A percentile compares a stretch with the other conserved stretches of the same genome.
Conservation (phyloP, 2,797 vertebrate genomes). For the Benthosema pterotum region DNA sequence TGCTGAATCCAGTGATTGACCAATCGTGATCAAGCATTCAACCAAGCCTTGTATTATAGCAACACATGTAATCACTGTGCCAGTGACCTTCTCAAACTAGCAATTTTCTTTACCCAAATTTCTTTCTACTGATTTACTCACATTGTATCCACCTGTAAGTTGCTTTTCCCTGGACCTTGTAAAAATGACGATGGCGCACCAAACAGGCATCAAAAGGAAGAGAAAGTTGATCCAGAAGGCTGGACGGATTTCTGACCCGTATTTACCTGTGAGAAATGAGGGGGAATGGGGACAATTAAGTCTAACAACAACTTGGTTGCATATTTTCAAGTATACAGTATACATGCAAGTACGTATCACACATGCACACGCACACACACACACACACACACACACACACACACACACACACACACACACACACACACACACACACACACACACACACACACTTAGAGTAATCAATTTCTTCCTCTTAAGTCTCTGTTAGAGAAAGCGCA, state of each 20-base stretch:
- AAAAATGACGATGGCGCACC: slow-evolving; percentile 83
- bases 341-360: too few species aligned
- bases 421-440: not conserved
- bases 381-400: not conserved
- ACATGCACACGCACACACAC: not conserved
- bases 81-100: not conserved
- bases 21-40: too few species aligned
- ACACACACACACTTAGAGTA: not conserved
- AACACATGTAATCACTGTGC: too few species aligned
- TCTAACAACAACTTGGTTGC: too few species aligned
- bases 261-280: slow-evolving; percentile 82
- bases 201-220: slow-evolving; percentile 83
- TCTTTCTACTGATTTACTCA: slow-evolving; percentile 57
- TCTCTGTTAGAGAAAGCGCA: slow-evolving; percentile 13
- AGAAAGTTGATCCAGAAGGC: slow-evolving; percentile 87
- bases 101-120: slow-evolving; percentile 9
- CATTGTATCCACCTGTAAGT: slow-evolving; percentile 75
- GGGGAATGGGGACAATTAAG: too few species aligned
- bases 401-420: too few species aligned
- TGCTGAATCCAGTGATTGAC: too few species aligned
- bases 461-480: slow-evolving; percentile 15
- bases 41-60: too few species aligned
- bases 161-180: slow-evolving; percentile 71
- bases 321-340: too few species aligned
- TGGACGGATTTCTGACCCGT: slow-evolving; percentile 86